Percentiles rank a stretch among this genome's conserved stretches.
These are phyloP conservation scores for Euthynnus affinis DNA, from an alignment of 2,797 vertebrate genomes.

Conservation along the genomic window DNA sequence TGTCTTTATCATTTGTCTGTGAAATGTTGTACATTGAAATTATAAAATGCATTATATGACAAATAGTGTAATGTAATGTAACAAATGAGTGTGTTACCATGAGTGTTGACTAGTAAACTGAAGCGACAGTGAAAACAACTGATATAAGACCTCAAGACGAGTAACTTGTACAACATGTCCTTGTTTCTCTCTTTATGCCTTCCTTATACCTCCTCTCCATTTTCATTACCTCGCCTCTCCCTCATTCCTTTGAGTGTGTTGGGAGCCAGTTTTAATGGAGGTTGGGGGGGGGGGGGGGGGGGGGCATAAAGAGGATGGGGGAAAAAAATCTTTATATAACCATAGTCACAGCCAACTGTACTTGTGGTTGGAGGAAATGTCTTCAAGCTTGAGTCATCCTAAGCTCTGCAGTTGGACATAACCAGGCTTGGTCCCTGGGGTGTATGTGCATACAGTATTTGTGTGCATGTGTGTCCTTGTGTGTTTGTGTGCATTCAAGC, in stretches of 20 bases:
- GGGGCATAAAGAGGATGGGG: constrained; percentile 56
- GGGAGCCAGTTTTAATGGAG: constrained; percentile 65
- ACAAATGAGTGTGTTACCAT: no score
- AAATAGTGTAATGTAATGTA: no score
- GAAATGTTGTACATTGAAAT: no score
- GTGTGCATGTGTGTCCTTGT: neutral
- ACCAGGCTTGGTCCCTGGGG: constrained; percentile 16
- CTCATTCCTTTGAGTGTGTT: constrained; percentile 33
- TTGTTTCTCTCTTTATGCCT: constrained; percentile 15
- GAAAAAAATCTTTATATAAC: constrained; percentile 83
- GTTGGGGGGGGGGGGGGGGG: constrained; percentile 1
- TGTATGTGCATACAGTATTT: neutral
- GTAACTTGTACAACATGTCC: constrained; percentile 17
- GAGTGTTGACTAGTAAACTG: no score
- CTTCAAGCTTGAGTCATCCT: constrained; percentile 80
- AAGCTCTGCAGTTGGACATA: constrained; percentile 54
- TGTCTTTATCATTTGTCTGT: no score
- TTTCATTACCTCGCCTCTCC: constrained; percentile 42
- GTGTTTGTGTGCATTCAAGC: constrained; percentile 1
- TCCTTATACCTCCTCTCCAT: constrained; percentile 4
- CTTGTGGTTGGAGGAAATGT: constrained; percentile 83
- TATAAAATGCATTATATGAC: no score
- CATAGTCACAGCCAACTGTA: constrained; percentile 75
- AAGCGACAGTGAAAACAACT: neutral
- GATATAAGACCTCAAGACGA: neutral